Evolutionary conservation across 2,113 vertebrate genomes (phyloP).

Genomic region (Tragelaphus strepsiceros): DNA sequence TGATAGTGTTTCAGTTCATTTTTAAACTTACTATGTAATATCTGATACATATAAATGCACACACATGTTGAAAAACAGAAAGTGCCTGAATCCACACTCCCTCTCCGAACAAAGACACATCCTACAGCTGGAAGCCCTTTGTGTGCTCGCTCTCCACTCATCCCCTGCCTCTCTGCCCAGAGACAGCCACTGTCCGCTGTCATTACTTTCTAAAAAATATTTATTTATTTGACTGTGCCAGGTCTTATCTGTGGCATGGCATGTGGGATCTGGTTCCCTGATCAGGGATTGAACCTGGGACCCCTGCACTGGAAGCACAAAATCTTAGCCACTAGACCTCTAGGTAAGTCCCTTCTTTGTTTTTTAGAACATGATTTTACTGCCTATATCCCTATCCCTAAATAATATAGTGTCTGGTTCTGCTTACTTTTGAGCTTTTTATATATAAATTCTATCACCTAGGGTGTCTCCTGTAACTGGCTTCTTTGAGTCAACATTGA

Average conservation of each 20-base stretch:
- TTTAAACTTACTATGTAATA: background rate
- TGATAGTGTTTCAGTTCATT: background rate
- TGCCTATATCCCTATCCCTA: background rate
- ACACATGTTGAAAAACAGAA: background rate
- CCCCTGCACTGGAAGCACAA: background rate
- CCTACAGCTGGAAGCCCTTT: background rate
- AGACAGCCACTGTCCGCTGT: background rate
- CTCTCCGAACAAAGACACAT: background rate
- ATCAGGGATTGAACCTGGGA: background rate
- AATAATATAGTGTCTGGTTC: background rate
- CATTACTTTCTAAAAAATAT: background rate
- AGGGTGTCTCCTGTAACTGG: background rate
- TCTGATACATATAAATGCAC: background rate
- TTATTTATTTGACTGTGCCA: background rate
- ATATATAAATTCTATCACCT: background rate
- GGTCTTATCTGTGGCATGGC: background rate
- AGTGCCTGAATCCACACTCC: background rate
- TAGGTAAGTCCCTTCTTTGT: background rate
- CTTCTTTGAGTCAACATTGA: background rate
- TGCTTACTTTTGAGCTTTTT: background rate
- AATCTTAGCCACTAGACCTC: background rate
- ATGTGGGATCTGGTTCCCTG: background rate
- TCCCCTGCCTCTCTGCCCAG: background rate
- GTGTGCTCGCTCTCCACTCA: rapidly evolving
- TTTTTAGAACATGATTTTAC: background rate